Conservation (phyloP, 2,113 vertebrate species). For the Grallaria varia region DNA sequence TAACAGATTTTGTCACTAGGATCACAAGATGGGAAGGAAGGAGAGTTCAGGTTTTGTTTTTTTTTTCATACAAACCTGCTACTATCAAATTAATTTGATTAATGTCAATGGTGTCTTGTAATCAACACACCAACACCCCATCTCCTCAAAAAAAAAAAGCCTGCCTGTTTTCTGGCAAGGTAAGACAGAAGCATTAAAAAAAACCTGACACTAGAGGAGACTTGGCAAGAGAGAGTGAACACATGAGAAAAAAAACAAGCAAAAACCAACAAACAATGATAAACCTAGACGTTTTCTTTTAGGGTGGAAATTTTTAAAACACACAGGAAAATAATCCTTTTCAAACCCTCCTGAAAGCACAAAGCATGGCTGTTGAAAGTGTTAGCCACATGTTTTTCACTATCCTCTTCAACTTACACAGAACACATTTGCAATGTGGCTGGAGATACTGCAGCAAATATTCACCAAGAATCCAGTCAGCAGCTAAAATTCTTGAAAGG, state of each 20-base stretch:
- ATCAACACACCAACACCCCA: neutral
- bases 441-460: neutral
- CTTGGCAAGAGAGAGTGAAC: neutral
- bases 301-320: neutral
- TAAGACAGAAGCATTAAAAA: neutral
- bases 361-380: neutral
- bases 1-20: neutral
- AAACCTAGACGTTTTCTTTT: neutral
- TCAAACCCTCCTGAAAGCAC: neutral
- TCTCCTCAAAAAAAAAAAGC: conserved; percentile 1
- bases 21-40: neutral
- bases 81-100: neutral
- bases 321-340: neutral
- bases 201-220: neutral
- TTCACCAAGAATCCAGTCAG: neutral
- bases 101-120: neutral
- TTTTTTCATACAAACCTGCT: neutral
- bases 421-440: neutral
- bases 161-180: neutral
- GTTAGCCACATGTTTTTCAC: neutral
- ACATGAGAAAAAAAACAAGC: neutral
- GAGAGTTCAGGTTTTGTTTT: neutral
- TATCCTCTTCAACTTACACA: neutral
- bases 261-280: neutral
- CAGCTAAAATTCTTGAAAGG: neutral